Evolutionary conservation across 2,888 invertebrate genomes (phyloP).

Genomic region (Alloscopus bannaensis): DNA sequence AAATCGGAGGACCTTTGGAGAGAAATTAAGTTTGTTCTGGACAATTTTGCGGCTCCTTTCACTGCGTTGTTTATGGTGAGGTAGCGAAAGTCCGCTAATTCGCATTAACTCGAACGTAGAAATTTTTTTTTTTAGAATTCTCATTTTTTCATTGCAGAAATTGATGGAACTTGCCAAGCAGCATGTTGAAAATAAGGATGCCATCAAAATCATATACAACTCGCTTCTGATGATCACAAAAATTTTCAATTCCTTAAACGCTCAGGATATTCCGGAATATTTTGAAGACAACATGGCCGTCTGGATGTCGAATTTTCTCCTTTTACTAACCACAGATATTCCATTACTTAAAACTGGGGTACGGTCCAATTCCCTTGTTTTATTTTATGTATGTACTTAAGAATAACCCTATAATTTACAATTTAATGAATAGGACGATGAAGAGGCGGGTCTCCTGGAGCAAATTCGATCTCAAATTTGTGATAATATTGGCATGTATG

Average conservation of each 20-base stretch:
- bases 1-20: conserved; percentile 96
- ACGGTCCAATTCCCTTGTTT: conserved; percentile 71
- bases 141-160: conserved; percentile 78
- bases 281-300: conserved; percentile 97
- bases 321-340: conserved; percentile 86
- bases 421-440: conserved; percentile 81
- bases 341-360: conserved; percentile 83
- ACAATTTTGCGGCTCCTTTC: conserved; percentile 93
- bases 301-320: conserved; percentile 96
- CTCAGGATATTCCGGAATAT: conserved; percentile 98
- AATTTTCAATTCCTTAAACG: conserved; percentile 97
- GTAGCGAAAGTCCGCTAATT: conserved; percentile 26
- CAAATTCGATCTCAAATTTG: conserved; percentile 96
- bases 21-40: conserved; percentile 97
- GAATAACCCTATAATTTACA: too few species aligned
- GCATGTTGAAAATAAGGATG: conserved; percentile 87
- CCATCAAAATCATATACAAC: conserved; percentile 90
- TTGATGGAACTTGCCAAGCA: conserved; percentile 88
- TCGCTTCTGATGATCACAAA: conserved; percentile 93
- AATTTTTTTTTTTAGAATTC: background rate
- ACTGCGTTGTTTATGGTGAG: conserved; percentile 92
- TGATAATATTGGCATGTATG: conserved; percentile 95
- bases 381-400: conserved; percentile 9
- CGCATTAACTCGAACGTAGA: background rate
- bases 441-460: conserved; percentile 92